Evolutionary conservation across 2,888 invertebrate genomes (phyloP).

Genomic region (Apodemia zela): DNA sequence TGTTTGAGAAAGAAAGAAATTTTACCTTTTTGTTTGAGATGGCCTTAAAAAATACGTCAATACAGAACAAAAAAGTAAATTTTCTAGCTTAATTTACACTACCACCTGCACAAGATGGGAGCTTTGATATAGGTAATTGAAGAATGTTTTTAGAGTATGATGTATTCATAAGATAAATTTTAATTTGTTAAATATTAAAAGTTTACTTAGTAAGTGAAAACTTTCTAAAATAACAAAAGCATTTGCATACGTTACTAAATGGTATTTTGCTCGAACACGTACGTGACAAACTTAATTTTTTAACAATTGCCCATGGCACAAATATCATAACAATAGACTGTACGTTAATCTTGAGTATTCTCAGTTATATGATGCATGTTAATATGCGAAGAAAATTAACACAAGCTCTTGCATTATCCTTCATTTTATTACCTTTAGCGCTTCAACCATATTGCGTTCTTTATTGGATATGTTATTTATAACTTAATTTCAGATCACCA

Average conservation of each 20-base stretch:
- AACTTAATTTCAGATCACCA: slow-evolving; percentile 31
- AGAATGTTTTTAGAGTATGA: no score
- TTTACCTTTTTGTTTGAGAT: no score
- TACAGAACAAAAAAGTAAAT: no score
- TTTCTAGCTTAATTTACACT: no score
- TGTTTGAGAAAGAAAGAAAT: no score
- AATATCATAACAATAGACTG: slow-evolving; percentile 56
- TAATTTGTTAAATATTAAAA: no score
- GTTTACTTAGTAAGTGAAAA: background rate
- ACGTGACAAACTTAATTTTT: slow-evolving; percentile 44
- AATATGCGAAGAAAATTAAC: slow-evolving; percentile 62
- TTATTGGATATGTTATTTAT: slow-evolving; percentile 38
- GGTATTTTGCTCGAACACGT: slow-evolving; percentile 45
- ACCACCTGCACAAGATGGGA: no score
- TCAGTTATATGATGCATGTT: slow-evolving; percentile 50
- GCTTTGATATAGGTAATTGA: no score
- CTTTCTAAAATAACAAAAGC: background rate
- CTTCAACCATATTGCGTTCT: slow-evolving; percentile 35
- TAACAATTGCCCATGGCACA: slow-evolving; percentile 47
- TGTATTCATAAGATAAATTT: no score
- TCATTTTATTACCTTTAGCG: slow-evolving; percentile 50
- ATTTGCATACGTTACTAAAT: slow-evolving; percentile 31
- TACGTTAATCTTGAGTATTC: slow-evolving; percentile 44
- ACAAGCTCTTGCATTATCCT: slow-evolving; percentile 52
- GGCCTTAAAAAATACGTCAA: no score